Evolutionary conservation across 2,888 invertebrate species (phyloP), one percentile per base, ranked within the genome.

Genomic region (Drosophila nr. perissopoda): DNA sequence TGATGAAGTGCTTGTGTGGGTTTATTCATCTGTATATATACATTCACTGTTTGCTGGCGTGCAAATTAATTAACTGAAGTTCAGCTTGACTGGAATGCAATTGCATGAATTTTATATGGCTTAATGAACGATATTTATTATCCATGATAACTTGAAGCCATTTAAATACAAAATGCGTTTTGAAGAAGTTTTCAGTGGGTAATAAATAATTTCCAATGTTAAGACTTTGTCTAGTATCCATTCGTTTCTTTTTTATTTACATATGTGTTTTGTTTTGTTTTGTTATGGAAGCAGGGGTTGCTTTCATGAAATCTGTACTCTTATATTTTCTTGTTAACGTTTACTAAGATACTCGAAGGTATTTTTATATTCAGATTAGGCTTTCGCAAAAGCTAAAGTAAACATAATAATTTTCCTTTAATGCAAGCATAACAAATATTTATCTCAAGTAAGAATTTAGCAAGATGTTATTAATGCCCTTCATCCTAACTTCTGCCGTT

Each of bases 11-110:
- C 18, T 46, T 56, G 70, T 16, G 42, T 33, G 38, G 53, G 57
- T 18, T 60, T 42, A 72, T 59, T 56, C 68, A 63, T 46, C 52
- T 42, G 51, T 38, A 54, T 46, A 60, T 71, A 2, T n/a, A 25
- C 21, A 18, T 33, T 25, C 10, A 25, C 25, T 31, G 13, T 25
- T 18, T 40, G 25, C 21, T 11, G 29, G 48, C 53, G 64, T 79
- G 81, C 58, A 88, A 85, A 81, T 85, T 88, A 88, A 85, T 88
- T 86, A 85, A 83, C 75, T 66, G 66, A 38, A 76, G 70, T 79
- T 76, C 65, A 73, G 74, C 65, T 64, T 59, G 67, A 21, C 69
- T 70, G 76, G 36, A 70, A 72, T 70, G 63, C 59, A 86, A 83
- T 79, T 70, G 69, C 59, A 49, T 66, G 52, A 79, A 76, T 78